Percentiles rank a stretch among this genome's conserved stretches.
phyloP scores from a whole-genome alignment of 2,113 vertebrate genomes.

The Carassius gibelio region DNA sequence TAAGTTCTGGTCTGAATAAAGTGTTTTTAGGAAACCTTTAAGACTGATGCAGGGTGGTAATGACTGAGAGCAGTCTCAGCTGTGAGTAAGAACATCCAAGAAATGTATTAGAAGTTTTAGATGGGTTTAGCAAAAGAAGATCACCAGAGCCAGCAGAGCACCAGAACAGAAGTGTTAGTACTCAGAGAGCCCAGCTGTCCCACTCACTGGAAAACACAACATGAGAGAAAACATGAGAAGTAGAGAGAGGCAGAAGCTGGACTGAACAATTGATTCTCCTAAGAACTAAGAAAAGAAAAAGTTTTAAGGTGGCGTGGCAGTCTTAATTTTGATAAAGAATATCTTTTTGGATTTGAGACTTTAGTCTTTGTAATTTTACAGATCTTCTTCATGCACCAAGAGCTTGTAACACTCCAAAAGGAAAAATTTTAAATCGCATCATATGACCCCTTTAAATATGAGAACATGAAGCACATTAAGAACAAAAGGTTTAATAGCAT shows the following conservation, averaged over 20 bases:
- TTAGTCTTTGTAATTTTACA: no score
- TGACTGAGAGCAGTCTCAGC: neutral
- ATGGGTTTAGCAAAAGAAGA: conserved; percentile 15
- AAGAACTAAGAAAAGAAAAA: neutral
- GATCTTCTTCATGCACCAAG: no score
- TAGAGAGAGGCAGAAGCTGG: neutral
- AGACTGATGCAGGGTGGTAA: neutral
- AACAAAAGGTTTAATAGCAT: neutral
- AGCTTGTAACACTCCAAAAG: no score
- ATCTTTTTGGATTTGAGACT: no score
- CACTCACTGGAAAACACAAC: conserved; percentile 41
- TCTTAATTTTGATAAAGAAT: no score
- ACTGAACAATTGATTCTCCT: neutral
- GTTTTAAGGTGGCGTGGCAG: no score
- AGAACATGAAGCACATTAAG: no score
- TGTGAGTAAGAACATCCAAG: conserved; percentile 19
- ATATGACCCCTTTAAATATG: no score
- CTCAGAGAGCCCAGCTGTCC: conserved; percentile 30
- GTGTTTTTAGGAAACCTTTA: neutral
- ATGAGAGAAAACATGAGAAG: conserved; percentile 11
- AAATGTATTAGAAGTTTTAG: neutral
- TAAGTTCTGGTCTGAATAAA: neutral
- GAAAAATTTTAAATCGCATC: no score
- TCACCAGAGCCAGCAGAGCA: conserved; percentile 35
- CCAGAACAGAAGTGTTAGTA: conserved; percentile 39